These are phyloP conservation scores for Luffia ferchaultella DNA, from an alignment of 2,888 invertebrate genomes.

Conservation along the genomic window DNA sequence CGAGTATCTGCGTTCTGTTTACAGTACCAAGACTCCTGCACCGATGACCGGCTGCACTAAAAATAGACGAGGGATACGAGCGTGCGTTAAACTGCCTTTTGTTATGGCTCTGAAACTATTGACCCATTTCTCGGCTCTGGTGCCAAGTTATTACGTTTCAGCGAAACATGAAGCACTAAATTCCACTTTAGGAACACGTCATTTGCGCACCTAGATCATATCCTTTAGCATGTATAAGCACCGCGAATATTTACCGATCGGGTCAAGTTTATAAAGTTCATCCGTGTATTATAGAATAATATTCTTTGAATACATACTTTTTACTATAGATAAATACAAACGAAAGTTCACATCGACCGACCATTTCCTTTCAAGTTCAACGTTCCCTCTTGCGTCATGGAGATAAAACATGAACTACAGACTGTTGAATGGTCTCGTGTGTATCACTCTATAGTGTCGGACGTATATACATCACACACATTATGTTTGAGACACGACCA, in stretches of 20 bases:
- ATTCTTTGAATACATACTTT: no score
- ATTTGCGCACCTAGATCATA: not conserved
- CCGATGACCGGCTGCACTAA: conserved; percentile 37
- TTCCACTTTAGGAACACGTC: not conserved
- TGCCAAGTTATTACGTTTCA: conserved; percentile 59
- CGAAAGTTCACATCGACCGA: conserved; percentile 1
- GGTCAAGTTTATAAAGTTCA: no score
- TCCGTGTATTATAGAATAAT: no score
- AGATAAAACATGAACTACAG: conserved; percentile 51
- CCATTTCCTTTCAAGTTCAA: conserved; percentile 58
- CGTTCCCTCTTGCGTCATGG: conserved; percentile 47
- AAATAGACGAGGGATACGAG: conserved; percentile 40
- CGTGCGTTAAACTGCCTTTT: conserved; percentile 54
- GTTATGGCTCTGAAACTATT: conserved; percentile 64
- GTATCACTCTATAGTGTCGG: no score
- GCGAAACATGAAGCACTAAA: not conserved
- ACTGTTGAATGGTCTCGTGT: not conserved
- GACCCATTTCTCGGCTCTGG: conserved; percentile 64
- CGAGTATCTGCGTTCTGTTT: no score
- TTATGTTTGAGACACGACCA: no score
- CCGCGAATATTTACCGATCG: no score
- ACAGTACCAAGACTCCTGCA: no score
- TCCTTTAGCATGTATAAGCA: no score
- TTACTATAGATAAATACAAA: no score
- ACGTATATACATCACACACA: not conserved